Evolutionary conservation across 1,140 invertebrate species (phyloP).

Genomic region (Leptinotarsa texana): DNA sequence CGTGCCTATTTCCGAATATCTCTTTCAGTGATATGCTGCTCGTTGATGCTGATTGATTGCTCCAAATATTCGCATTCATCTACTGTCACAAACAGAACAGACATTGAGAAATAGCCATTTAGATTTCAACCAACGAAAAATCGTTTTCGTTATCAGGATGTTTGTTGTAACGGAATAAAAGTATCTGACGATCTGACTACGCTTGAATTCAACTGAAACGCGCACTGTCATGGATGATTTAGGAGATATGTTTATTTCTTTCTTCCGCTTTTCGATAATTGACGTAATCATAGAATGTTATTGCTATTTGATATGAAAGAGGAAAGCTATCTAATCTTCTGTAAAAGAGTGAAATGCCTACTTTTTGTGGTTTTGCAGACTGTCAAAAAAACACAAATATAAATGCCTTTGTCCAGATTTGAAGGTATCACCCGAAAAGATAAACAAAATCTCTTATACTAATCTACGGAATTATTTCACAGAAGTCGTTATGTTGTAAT

Average conservation of each 20-base stretch:
- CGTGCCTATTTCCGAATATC: too few species aligned
- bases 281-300: neutral
- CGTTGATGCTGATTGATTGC: neutral
- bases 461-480: too few species aligned
- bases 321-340: too few species aligned
- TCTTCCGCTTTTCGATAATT: neutral
- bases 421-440: too few species aligned
- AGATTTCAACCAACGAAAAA: neutral
- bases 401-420: too few species aligned
- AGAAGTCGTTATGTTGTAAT: too few species aligned
- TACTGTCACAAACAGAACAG: neutral
- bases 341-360: too few species aligned
- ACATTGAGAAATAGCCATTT: constrained; percentile 2
- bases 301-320: too few species aligned
- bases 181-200: neutral
- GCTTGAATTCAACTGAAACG: neutral
- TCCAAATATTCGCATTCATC: neutral
- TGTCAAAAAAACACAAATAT: too few species aligned
- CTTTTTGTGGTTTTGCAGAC: too few species aligned
- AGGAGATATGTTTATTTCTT: neutral
- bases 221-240: neutral
- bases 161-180: neutral
- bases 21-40: too few species aligned
- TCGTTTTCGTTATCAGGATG: neutral
- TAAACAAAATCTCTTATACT: too few species aligned